Percentiles rank a stretch among this genome's conserved stretches.
Evolutionary conservation across 2,113 vertebrate species (phyloP).

Genomic region (Electrona antarctica): DNA sequence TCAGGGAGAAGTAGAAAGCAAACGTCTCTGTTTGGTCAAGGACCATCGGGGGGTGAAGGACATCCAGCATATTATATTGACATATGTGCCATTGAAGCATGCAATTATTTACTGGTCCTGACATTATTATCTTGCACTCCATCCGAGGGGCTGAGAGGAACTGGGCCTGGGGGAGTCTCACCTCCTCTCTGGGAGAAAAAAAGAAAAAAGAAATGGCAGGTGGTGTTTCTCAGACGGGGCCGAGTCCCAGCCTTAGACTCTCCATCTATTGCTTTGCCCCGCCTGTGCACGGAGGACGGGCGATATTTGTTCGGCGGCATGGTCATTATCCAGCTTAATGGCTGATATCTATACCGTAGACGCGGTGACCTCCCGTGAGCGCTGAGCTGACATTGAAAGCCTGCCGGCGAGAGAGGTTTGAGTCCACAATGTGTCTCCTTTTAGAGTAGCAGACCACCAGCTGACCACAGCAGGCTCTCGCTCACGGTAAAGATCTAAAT

Average conservation of each 20-base stretch:
- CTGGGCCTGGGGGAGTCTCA: constrained; percentile 80
- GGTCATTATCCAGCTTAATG: constrained; percentile 71
- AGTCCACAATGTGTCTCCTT: constrained; percentile 45
- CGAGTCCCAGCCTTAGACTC: constrained; percentile 66
- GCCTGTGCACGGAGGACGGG: constrained; percentile 53
- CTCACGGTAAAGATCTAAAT: constrained; percentile 36
- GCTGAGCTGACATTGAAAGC: constrained; percentile 63
- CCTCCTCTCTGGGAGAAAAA: constrained; percentile 69
- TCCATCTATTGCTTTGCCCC: constrained; percentile 79
- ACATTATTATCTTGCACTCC: constrained; percentile 86
- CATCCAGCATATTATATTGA: constrained; percentile 81
- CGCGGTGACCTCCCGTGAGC: constrained; percentile 65
- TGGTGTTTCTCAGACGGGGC: constrained; percentile 79
- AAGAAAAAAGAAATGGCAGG: constrained; percentile 79
- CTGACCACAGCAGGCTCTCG: constrained; percentile 35
- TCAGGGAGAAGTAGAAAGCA: constrained; percentile 31
- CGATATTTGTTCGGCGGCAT: constrained; percentile 61
- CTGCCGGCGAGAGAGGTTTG: constrained; percentile 47
- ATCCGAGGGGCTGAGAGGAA: constrained; percentile 82
- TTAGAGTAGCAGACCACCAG: constrained; percentile 25
- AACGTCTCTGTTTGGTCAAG: constrained; percentile 76
- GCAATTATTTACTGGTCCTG: constrained; percentile 87
- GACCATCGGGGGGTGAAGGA: constrained; percentile 79
- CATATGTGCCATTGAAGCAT: constrained; percentile 82
- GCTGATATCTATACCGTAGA: constrained; percentile 55